Conservation (phyloP, 2,888 invertebrate genomes). For the Xanthorhoe spadicearia region DNA sequence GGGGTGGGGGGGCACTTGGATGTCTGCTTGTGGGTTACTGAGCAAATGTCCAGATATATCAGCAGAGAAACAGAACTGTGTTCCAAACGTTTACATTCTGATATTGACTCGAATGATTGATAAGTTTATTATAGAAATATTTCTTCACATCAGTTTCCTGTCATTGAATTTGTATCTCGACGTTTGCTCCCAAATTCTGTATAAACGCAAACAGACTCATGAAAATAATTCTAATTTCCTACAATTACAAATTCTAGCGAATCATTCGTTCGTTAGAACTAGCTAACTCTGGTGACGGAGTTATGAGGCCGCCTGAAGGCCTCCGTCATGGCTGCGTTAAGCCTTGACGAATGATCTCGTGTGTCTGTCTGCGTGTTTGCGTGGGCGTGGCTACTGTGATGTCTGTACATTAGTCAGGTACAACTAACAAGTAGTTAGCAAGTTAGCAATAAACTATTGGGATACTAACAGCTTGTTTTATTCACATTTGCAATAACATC, state of each 20-base stretch:
- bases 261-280: no score
- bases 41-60: constrained; percentile 18
- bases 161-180: constrained; percentile 14
- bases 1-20: constrained; percentile 37
- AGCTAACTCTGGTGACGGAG: no score
- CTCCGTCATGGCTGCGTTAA: no score
- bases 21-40: constrained; percentile 9
- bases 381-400: constrained; percentile 25
- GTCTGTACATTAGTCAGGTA: constrained; percentile 25
- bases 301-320: no score
- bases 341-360: not conserved
- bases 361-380: constrained; percentile 14
- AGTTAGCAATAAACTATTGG: constrained; percentile 58
- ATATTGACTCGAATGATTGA: no score
- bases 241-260: not conserved
- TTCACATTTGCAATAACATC: constrained; percentile 46
- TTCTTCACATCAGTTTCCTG: not conserved
- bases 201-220: constrained; percentile 22
- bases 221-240: not conserved
- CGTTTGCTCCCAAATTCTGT: constrained; percentile 27
- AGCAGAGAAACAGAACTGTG: not conserved
- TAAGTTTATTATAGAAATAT: no score
- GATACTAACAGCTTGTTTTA: constrained; percentile 70
- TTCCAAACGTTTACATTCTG: no score
- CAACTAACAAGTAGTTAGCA: constrained; percentile 39